Base-by-base conservation (phyloP, 2,797 vertebrate genomes). In the Amphiprion clarkii region DNA sequence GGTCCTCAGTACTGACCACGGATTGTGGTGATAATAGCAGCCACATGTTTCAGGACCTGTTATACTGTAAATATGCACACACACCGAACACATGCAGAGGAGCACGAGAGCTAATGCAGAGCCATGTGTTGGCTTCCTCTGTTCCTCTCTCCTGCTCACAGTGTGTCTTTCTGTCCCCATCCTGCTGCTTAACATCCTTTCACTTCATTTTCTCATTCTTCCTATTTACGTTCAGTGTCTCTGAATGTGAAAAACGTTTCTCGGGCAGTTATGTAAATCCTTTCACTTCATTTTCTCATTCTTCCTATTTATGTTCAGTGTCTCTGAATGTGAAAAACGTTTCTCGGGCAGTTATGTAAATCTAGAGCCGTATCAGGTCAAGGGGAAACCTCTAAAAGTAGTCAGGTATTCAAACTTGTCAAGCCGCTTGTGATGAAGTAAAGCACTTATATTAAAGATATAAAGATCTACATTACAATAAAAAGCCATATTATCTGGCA, bases 1-100 rank as follows among this genome's bases (percentile, higher is more conserved):
- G 52, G 67, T 91, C 82, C 80, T 88, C 63, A 78, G 54, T 64
- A 87, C 66, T 92, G 91, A 94, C 88, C 87, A 84, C 21, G 40
- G 76, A 78, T 63, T 88, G 67, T 79, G 71, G 78, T 82, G 88
- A 88, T 94, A 93, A 95, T 93, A 79, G 85, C 83, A 94, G 88
- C 92, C 94, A 95, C 90, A 93, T 95, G 92, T 90, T 92, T 69
- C 54, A 73, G 66, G 83, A 88, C 78, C 74, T 90, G 80, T 78
- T 75, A 87, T 75, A 90, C 89, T 92, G 91, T 91, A 92, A 89
- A 92, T 74, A 72, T 77, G 73, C 66, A 64, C 68, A 78, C 53
- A 57, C 57, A 64, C 66, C 67, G 57, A 71, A 77, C 75, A 79
- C 59, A 81, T 60, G 55, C 74, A 67, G 49, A 74, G 59, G 19